A percentile compares a stretch with the other conserved stretches of the same genome.
These are phyloP conservation scores for Drosophila aff. DNA, from an alignment of 1,140 invertebrate species.

Conservation along the genomic window DNA sequence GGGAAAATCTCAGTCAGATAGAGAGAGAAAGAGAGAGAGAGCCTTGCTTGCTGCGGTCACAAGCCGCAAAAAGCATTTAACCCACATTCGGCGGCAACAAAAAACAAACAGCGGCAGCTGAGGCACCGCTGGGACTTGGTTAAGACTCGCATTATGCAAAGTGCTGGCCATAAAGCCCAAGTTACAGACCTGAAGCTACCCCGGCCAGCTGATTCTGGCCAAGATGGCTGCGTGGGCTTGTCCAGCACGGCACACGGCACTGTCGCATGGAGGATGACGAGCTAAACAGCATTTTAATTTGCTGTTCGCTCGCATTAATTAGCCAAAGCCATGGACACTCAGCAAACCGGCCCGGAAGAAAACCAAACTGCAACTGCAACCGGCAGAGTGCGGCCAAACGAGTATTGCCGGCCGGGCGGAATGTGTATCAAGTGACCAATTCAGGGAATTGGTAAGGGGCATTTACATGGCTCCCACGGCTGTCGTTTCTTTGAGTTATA, in stretches of 20 bases:
- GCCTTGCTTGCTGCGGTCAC: conserved; percentile 40
- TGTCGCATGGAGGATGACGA: conserved; percentile 43
- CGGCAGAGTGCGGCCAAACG: conserved; percentile 4
- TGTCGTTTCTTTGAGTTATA: conserved; percentile 71
- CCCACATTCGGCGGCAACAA: conserved; percentile 68
- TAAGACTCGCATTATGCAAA: conserved; percentile 57
- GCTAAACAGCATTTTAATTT: conserved; percentile 80
- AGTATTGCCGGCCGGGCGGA: conserved; percentile 28
- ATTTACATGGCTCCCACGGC: conserved; percentile 76
- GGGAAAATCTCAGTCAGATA: conserved; percentile 11
- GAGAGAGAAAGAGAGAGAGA: background rate
- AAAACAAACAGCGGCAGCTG: conserved; percentile 26
- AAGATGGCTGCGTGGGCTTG: conserved; percentile 46
- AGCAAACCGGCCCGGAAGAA: conserved; percentile 19
- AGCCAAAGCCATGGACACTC: conserved; percentile 47
- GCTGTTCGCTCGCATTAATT: conserved; percentile 69
- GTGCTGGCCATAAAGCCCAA: conserved; percentile 23
- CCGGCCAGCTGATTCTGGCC: conserved; percentile 26
- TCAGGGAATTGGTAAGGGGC: conserved; percentile 45
- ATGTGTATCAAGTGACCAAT: conserved; percentile 82
- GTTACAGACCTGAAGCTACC: conserved; percentile 1
- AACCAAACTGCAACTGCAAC: conserved; percentile 16
- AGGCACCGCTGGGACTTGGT: conserved; percentile 45
- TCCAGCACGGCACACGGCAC: conserved; percentile 9
- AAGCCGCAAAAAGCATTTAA: conserved; percentile 80